Percentiles rank a stretch among this genome's conserved stretches.
Evolutionary conservation across 2,113 vertebrate genomes (phyloP).

Genomic region (Sprattus sprattus): DNA sequence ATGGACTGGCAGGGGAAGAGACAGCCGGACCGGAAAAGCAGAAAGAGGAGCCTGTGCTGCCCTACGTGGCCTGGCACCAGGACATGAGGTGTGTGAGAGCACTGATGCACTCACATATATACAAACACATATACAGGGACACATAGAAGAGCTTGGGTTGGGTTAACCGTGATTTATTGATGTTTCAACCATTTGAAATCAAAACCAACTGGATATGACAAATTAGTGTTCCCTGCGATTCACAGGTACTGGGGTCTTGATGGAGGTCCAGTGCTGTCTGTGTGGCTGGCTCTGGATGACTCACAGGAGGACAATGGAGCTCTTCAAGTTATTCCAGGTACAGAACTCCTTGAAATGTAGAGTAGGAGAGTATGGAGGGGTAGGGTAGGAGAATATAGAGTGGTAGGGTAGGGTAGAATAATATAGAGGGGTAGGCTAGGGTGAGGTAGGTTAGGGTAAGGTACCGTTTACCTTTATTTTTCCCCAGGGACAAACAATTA

Average conservation of each 20-base stretch:
- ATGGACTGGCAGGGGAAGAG: background rate
- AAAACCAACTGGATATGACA: too few relatives aligned
- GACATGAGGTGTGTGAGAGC: slow-evolving; percentile 70
- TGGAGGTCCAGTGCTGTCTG: slow-evolving; percentile 74
- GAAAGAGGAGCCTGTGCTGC: slow-evolving; percentile 46
- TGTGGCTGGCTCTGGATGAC: slow-evolving; percentile 78
- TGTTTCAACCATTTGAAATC: too few relatives aligned
- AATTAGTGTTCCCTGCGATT: background rate
- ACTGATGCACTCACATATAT: background rate
- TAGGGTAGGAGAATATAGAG: background rate
- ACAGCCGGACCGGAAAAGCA: background rate
- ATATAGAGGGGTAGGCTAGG: too few relatives aligned
- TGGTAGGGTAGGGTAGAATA: background rate
- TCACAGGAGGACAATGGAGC: slow-evolving; percentile 73
- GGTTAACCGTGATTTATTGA: background rate
- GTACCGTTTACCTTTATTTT: background rate
- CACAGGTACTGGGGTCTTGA: slow-evolving; percentile 76
- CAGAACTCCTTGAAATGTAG: background rate
- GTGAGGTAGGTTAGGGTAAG: too few relatives aligned
- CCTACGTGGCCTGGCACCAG: slow-evolving; percentile 80
- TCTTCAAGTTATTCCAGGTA: slow-evolving; percentile 79
- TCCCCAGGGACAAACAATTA: background rate
- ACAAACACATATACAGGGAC: background rate
- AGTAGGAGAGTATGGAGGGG: background rate
- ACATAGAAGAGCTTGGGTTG: background rate